Evolutionary conservation across 2,888 invertebrate genomes (phyloP).

Genomic region (Timema podura): DNA sequence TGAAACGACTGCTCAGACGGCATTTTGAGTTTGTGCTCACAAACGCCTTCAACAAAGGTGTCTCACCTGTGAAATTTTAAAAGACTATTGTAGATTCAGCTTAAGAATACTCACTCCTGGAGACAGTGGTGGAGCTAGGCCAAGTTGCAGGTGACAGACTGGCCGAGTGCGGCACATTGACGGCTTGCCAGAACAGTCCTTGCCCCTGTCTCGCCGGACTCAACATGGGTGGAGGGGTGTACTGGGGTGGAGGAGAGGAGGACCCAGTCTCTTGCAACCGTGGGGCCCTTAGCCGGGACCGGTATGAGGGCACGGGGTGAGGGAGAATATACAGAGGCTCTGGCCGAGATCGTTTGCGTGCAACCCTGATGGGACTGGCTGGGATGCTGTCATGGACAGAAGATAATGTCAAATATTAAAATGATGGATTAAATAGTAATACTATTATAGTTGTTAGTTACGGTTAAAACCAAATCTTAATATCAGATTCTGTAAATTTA

Average conservation of each 20-base stretch:
- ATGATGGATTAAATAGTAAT: too few species aligned
- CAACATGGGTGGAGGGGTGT: conserved; percentile 91
- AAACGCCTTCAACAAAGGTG: neutral
- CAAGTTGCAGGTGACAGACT: conserved; percentile 38
- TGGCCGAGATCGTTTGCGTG: conserved; percentile 52
- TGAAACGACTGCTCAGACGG: too few species aligned
- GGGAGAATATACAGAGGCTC: conserved; percentile 36
- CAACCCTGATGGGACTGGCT: conserved; percentile 56
- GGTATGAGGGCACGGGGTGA: conserved; percentile 45
- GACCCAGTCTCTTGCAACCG: conserved; percentile 41
- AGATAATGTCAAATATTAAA: too few species aligned
- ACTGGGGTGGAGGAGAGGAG: conserved; percentile 53
- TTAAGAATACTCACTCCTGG: conserved; percentile 23
- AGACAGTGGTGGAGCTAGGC: conserved; percentile 38
- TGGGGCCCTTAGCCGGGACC: conserved; percentile 53
- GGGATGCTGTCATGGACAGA: conserved; percentile 52
- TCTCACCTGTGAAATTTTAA: neutral
- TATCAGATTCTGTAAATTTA: too few species aligned
- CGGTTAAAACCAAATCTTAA: too few species aligned
- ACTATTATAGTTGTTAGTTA: too few species aligned
- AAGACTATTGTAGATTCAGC: conserved; percentile 8
- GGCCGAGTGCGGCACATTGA: conserved; percentile 38
- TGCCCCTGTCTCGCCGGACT: conserved; percentile 87
- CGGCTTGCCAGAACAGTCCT: conserved; percentile 68
- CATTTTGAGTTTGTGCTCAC: neutral